These are phyloP conservation scores for Oreotrochilus melanogaster DNA, from an alignment of 2,113 vertebrate genomes.

Conservation along the genomic window DNA sequence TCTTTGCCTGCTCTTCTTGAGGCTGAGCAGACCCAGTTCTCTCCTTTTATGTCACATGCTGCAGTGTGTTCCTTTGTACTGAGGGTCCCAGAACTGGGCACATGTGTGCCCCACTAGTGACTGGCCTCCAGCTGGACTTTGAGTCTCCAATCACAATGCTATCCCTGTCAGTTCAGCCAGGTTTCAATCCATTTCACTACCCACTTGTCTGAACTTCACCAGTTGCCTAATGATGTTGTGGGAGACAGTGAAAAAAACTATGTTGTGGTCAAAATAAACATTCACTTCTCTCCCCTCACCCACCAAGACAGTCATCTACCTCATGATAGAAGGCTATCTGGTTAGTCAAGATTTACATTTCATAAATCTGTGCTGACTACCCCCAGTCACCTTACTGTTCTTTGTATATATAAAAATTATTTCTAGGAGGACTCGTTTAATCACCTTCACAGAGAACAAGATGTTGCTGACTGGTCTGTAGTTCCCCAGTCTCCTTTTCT, in stretches of 20 bases:
- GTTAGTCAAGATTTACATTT: background rate
- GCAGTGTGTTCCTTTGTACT: background rate
- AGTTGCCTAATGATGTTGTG: background rate
- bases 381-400: background rate
- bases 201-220: background rate
- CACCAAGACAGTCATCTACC: background rate
- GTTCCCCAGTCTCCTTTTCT: background rate
- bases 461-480: background rate
- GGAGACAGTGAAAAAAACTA: background rate
- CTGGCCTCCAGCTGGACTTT: background rate
- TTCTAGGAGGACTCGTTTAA: background rate
- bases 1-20: background rate
- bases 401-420: background rate
- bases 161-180: background rate
- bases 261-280: background rate
- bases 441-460: background rate
- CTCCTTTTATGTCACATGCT: background rate
- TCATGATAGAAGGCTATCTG: background rate
- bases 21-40: background rate
- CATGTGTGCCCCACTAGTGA: background rate
- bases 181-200: background rate
- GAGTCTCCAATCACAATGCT: background rate
- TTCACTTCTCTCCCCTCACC: background rate
- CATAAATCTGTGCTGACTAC: background rate
- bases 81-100: background rate